Percentiles rank a stretch among this genome's conserved stretches.
Evolutionary conservation across 2,113 vertebrate genomes (phyloP).

Genomic region (Ahaetulla prasina): DNA sequence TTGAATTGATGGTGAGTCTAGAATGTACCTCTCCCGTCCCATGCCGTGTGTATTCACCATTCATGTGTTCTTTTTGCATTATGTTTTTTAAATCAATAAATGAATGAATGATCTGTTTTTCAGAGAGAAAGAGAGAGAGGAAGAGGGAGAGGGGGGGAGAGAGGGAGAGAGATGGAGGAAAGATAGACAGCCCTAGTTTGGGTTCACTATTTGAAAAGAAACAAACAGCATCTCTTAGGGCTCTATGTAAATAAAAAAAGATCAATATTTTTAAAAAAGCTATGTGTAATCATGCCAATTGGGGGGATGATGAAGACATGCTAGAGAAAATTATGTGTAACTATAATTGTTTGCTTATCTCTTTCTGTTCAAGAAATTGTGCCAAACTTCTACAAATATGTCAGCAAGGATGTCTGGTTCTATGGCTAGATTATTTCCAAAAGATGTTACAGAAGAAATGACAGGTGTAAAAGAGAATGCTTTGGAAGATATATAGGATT

Average conservation of each 20-base stretch:
- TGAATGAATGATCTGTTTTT: neutral
- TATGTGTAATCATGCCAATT: neutral
- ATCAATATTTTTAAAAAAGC: neutral
- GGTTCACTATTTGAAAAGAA: neutral
- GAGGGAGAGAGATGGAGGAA: neutral
- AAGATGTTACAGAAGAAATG: neutral
- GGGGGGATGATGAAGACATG: neutral
- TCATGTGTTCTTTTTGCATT: neutral
- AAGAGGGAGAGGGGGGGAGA: neutral
- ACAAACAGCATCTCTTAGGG: neutral
- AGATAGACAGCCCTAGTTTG: neutral
- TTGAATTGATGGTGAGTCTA: neutral
- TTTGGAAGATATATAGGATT: neutral
- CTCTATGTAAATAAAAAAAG: neutral
- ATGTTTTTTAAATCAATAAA: neutral
- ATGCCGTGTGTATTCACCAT: neutral
- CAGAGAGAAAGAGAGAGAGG: neutral
- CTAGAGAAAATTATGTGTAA: neutral
- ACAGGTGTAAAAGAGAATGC: neutral
- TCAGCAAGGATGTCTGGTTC: neutral
- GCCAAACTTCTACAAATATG: neutral
- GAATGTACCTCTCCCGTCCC: neutral
- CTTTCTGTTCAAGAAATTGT: neutral
- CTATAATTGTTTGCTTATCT: neutral
- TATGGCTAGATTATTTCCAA: neutral